Conservation (phyloP, 2,797 vertebrate species). For the Cynodonichthys magdalenae region DNA sequence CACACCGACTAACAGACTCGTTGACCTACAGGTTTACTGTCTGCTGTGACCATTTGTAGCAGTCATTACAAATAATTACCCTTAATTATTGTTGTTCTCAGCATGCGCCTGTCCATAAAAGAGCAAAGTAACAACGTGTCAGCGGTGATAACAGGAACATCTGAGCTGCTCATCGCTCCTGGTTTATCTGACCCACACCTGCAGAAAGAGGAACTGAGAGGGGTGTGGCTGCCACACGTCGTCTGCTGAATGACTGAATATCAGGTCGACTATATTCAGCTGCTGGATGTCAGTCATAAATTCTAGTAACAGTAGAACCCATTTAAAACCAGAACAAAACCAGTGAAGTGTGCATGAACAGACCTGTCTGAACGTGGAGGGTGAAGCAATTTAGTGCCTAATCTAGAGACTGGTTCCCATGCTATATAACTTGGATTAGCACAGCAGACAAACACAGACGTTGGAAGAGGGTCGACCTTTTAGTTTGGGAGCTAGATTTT, state of each 20-base stretch:
- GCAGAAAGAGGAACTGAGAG: conserved; percentile 1
- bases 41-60: conserved; percentile 20
- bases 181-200: background rate
- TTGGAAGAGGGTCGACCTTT: background rate
- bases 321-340: background rate
- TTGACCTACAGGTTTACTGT: conserved; percentile 20
- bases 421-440: conserved; percentile 52
- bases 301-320: background rate
- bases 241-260: background rate
- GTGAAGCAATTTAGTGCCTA: conserved; percentile 54
- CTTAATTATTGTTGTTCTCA: conserved; percentile 21
- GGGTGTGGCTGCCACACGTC: background rate
- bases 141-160: conserved; percentile 14
- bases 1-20: background rate
- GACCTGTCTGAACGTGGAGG: conserved; percentile 36
- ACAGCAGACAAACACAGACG: conserved; percentile 7
- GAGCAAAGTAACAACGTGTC: conserved; percentile 28
- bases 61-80: conserved; percentile 13
- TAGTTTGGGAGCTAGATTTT: conserved; percentile 6
- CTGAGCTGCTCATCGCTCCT: conserved; percentile 1
- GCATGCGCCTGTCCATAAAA: conserved; percentile 11
- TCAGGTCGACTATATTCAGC: background rate
- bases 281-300: conserved; percentile 3
- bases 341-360: conserved; percentile 6
- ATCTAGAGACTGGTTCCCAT: conserved; percentile 40